Evolutionary conservation across 2,888 invertebrate species (phyloP).

Genomic region (Dynastes tityus): DNA sequence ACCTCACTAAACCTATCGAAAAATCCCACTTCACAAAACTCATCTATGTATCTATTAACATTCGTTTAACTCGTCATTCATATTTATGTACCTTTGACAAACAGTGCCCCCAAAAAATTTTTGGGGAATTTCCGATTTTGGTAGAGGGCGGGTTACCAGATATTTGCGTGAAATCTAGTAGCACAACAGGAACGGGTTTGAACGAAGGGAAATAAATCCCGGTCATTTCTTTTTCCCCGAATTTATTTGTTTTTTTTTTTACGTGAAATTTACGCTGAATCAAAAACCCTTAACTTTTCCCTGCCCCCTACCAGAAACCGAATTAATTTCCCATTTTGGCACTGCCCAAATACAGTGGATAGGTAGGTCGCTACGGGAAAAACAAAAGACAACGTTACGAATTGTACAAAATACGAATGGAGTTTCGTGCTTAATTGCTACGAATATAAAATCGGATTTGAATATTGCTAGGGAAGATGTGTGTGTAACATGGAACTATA

Average conservation of each 20-base stretch:
- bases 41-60: no score
- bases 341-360: slow-evolving; percentile 2
- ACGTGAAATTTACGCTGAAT: slow-evolving; percentile 34
- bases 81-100: no score
- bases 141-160: no score
- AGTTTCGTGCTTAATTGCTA: neutral
- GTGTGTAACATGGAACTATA: no score
- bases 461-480: neutral
- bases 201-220: neutral
- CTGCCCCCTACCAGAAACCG: no score
- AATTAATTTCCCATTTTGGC: slow-evolving; percentile 24
- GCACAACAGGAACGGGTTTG: neutral
- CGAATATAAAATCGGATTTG: neutral
- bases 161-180: neutral
- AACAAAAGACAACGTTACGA: neutral
- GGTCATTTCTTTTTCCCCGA: neutral
- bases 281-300: slow-evolving; percentile 24
- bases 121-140: neutral
- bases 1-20: no score
- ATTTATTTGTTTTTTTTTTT: slow-evolving; percentile 38
- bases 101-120: no score
- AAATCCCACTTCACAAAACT: no score
- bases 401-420: neutral
- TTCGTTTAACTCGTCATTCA: no score
- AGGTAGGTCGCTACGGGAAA: neutral